These are phyloP conservation scores for Tichodroma muraria DNA, from an alignment of 2,113 vertebrate genomes.

Conservation along the genomic window DNA sequence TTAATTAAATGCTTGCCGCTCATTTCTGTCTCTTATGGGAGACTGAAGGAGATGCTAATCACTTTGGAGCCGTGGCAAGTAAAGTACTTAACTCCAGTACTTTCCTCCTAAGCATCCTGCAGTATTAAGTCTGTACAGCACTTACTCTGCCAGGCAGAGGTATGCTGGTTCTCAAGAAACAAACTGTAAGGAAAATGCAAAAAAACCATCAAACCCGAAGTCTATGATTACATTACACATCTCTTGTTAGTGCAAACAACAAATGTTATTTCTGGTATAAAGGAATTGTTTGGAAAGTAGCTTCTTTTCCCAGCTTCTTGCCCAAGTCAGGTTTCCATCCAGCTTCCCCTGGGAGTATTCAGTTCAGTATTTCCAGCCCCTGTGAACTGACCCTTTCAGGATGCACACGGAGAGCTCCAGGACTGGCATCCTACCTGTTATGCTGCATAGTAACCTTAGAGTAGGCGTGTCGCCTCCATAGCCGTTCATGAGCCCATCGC, in stretches of 20 bases:
- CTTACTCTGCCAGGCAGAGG: not conserved
- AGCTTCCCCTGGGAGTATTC: not conserved
- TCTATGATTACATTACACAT: not conserved
- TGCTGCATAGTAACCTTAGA: slow-evolving; percentile 92
- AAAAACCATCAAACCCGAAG: accelerated
- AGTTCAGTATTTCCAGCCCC: not conserved
- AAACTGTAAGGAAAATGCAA: not conserved
- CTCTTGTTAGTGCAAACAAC: not conserved
- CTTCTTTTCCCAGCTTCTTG: not conserved
- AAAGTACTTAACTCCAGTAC: not conserved
- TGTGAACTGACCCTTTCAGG: not conserved
- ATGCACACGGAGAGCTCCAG: not conserved
- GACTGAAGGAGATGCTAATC: not conserved
- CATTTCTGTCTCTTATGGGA: not conserved
- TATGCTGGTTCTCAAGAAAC: not conserved
- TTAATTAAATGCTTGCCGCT: not conserved
- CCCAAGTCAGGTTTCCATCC: not conserved
- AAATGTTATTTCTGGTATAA: not conserved
- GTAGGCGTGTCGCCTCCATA: slow-evolving; percentile 90
- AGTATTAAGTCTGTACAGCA: not conserved
- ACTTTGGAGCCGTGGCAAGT: not conserved
- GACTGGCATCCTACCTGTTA: slow-evolving; percentile 80
- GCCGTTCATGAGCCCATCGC: slow-evolving; percentile 80
- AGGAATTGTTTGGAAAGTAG: not conserved
- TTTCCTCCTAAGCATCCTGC: not conserved